Percentiles rank a stretch among this genome's conserved stretches.
phyloP scores from a whole-genome alignment of 2,113 vertebrate genomes.

The Sylvia atricapilla region DNA sequence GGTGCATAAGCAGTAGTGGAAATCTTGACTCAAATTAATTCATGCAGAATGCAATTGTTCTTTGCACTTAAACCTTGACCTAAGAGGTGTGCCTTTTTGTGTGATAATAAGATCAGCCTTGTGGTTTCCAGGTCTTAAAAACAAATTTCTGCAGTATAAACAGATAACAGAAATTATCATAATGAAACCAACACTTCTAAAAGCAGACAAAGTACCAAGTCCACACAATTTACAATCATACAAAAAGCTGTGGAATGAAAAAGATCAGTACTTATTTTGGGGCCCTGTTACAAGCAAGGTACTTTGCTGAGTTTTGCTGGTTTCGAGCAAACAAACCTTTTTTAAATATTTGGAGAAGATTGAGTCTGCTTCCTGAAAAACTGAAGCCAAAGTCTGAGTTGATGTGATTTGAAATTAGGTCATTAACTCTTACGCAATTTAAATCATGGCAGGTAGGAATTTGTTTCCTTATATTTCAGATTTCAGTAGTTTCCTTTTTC shows the following conservation, averaged over 20 bases:
- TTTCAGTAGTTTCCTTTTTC: neutral
- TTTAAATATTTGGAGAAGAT: slow-evolving; percentile 58
- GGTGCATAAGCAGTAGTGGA: neutral
- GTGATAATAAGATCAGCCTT: neutral
- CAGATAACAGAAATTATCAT: slow-evolving; percentile 41
- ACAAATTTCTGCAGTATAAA: slow-evolving; percentile 10
- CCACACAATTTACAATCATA: neutral
- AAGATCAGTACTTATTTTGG: neutral
- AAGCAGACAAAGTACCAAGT: slow-evolving; percentile 58
- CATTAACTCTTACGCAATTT: neutral
- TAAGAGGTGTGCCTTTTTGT: slow-evolving; percentile 29
- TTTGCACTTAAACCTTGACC: slow-evolving; percentile 55
- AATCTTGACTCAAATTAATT: neutral
- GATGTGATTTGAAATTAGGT: slow-evolving; percentile 14
- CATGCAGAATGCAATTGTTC: neutral
- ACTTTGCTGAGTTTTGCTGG: neutral
- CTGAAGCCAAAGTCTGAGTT: slow-evolving; percentile 44
- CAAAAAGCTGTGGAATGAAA: neutral
- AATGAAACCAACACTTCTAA: neutral
- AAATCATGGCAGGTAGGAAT: slow-evolving; percentile 22
- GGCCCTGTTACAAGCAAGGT: neutral
- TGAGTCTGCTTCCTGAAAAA: slow-evolving; percentile 40
- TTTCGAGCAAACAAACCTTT: slow-evolving; percentile 45
- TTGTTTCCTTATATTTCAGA: neutral
- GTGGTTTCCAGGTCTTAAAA: neutral